Base-by-base conservation (phyloP, 2,113 vertebrate genomes). In the Scomber japonicus region DNA sequence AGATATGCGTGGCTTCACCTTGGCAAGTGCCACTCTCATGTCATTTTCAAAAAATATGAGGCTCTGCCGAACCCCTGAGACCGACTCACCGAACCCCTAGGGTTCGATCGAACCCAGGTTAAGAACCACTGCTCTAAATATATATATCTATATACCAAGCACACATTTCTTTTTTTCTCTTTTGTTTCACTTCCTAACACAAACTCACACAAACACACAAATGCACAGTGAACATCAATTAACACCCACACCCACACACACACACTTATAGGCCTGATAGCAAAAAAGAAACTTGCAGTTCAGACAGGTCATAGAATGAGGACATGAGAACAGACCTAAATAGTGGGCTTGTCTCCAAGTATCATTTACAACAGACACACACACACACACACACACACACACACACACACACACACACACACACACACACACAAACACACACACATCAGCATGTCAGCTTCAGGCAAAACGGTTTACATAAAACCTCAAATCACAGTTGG, bases 401-500 rank as follows among this genome's bases (percentile, higher is more conserved):
- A 31, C 11, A 55, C 48, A 59, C 64, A 65, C 54, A 70, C 64
- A 73, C 40, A 49, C 54, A 68, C 55, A 51, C 75, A 61, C 40
- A 44, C 66, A 76, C 45, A 71, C 35, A 62, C 48, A 60, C 40
- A 44, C 66, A 76, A 31, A 71, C 35, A 62, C 48, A 60, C 48
- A 70, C 21, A 35, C 21, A 67, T 11, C 40, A 35, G 15, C 60
- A 50, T 63, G 56, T 78, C 64, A 73, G 75, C 82, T 83, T 72
- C 70, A 76, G 88, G 87, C 82, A 83, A 91, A 91, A 92, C 68
- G 27, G 80, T 78, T 85, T 76, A 74, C 72, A 83, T 73, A 69
- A 83, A 89, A 78, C 21, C 65, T 16, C 72, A 77, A 83, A 67
- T 83, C 84, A 90, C 74, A 76, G 71, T 24, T 84, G 84, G 78